Evolutionary conservation across 2,888 invertebrate genomes (phyloP).

Genomic region (Lottia gigantea): DNA sequence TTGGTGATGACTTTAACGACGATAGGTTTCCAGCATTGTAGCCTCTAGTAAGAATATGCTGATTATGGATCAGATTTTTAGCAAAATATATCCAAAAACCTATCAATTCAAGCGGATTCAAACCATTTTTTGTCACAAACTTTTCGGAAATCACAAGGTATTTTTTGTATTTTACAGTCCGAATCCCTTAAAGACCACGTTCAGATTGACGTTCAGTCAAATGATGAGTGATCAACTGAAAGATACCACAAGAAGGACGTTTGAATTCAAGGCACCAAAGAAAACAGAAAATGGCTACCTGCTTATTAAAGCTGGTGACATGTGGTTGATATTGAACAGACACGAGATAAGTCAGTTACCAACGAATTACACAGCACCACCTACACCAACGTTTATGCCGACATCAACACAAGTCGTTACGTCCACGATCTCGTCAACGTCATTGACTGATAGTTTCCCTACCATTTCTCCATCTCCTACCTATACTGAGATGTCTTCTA

Average conservation of each 20-base stretch:
- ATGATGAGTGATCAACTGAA: slow-evolving; percentile 1
- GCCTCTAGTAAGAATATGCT: too few relatives aligned
- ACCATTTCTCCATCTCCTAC: neutral
- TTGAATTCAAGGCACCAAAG: neutral
- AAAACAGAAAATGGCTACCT: neutral
- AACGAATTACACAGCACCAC: slow-evolving; percentile 15
- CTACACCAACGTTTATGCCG: slow-evolving; percentile 14
- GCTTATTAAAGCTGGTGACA: neutral
- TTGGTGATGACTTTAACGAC: too few relatives aligned
- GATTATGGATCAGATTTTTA: too few relatives aligned
- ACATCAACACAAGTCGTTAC: slow-evolving; percentile 19
- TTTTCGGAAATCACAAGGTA: too few relatives aligned
- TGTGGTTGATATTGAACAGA: slow-evolving; percentile 8
- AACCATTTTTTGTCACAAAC: too few relatives aligned
- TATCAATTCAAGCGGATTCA: too few relatives aligned
- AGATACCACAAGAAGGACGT: neutral
- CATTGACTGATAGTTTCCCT: neutral
- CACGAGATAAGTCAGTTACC: neutral
- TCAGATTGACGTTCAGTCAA: neutral
- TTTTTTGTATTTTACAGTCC: neutral
- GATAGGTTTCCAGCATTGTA: too few relatives aligned
- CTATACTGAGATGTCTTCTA: neutral
- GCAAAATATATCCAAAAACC: too few relatives aligned
- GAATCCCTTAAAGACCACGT: neutral
- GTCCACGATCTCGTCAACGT: slow-evolving; percentile 10